A percentile compares a stretch with the other conserved stretches of the same genome.
Evolutionary conservation across 2,113 vertebrate species (phyloP).

Genomic region (Caranx ignobilis): DNA sequence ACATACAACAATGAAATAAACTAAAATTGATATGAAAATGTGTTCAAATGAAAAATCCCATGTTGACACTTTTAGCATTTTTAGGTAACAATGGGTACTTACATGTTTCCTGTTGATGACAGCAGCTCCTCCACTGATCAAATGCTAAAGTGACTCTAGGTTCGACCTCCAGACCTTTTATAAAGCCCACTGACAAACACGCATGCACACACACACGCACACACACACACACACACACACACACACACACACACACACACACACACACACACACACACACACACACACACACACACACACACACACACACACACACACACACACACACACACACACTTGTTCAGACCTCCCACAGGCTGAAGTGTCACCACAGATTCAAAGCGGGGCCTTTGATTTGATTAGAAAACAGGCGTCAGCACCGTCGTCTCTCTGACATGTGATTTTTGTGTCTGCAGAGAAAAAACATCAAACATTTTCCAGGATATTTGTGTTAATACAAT

Average conservation of each 20-base stretch:
- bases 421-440: constrained; percentile 47
- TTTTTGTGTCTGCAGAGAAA: constrained; percentile 16
- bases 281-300: constrained; percentile 28
- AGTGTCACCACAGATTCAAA: constrained; percentile 28
- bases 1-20: background rate
- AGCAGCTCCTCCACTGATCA: constrained; percentile 36
- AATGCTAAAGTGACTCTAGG: constrained; percentile 43
- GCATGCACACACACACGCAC: constrained; percentile 23
- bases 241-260: constrained; percentile 27
- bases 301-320: constrained; percentile 25
- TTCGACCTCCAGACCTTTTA: constrained; percentile 64
- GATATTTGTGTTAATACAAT: constrained; percentile 45
- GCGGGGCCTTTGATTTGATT: constrained; percentile 45
- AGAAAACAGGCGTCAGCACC: constrained; percentile 55
- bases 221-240: constrained; percentile 14
- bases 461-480: constrained; percentile 28
- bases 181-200: constrained; percentile 34
- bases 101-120: constrained; percentile 29
- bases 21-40: background rate
- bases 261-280: constrained; percentile 18
- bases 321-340: constrained; percentile 17
- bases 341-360: constrained; percentile 39
- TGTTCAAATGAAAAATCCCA: background rate
- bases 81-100: constrained; percentile 36
- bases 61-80: too few relatives aligned